Conservation (phyloP, 1,140 invertebrate genomes). For the Theocolax elegans region DNA sequence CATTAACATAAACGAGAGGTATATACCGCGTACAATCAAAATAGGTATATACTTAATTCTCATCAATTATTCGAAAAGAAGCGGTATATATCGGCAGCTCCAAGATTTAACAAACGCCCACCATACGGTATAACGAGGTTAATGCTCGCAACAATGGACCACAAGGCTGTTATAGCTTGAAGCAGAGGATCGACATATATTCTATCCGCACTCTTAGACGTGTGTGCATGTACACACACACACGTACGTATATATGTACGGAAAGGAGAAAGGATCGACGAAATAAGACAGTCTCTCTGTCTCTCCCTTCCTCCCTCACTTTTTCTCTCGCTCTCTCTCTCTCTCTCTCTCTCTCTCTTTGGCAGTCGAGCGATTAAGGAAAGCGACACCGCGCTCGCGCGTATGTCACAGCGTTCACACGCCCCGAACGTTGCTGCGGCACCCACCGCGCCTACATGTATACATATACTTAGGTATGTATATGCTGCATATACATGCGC, state of each 20-base stretch:
- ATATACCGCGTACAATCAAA: too few species aligned
- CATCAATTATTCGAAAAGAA: not conserved
- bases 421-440: slow-evolving; percentile 54
- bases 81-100: not conserved
- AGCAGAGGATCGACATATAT: too few species aligned
- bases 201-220: too few species aligned
- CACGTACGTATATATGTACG: not conserved
- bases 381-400: slow-evolving; percentile 63
- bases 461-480: slow-evolving; percentile 46
- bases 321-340: too few species aligned
- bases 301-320: too few species aligned
- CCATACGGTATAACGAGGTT: not conserved
- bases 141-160: not conserved
- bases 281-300: slow-evolving; percentile 3
- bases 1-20: too few species aligned
- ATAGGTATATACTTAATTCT: too few species aligned
- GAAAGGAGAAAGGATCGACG: slow-evolving; percentile 39
- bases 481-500: slow-evolving; percentile 44
- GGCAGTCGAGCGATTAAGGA: slow-evolving; percentile 58
- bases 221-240: not conserved
- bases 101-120: slow-evolving; percentile 9
- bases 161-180: too few species aligned
- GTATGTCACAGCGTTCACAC: slow-evolving; percentile 69
- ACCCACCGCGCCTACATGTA: slow-evolving; percentile 58
- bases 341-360: too few species aligned